Evolutionary conservation across 2,888 invertebrate genomes (phyloP), one percentile per base, ranked within the genome.

Genomic region (Synergus umbraculus): DNA sequence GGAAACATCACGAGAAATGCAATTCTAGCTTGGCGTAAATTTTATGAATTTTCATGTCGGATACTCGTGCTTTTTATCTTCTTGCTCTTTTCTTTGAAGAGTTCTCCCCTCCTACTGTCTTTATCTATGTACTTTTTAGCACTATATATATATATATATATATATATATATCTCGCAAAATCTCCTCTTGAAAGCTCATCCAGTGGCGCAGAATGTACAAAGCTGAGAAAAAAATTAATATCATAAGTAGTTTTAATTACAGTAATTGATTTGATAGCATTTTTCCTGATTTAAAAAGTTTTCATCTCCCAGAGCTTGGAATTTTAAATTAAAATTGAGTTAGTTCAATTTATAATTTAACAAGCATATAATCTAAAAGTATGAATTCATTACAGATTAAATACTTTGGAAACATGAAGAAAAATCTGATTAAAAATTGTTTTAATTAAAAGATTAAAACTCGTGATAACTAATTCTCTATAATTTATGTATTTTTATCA

Each of bases 41-140:
- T 80, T 79, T 73, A 81, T 82, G 78, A 82, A 82, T 82, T 82
- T 81, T 77, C 81, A 83, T 78, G 79, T 65, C 77, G 67, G 46
- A 46, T 76, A 43, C 73, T 78, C 76, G 63, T 22, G 22, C 67
- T 58, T 67, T 58, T 41, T 41, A 60, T 46, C 49, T 46, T 54
- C 43, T 66, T 29, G 1, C 49, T 64, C 49, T 77, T 77, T 64
- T 46, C 64, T 64, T 65, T 15, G 4, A 73, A 12, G n/a, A 22
- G 49, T 29, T 46, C 44, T 37, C 54, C 37, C 54, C 54, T 54
- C 29, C 54, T 37, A 3, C 37, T 73, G 9, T 73, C 73, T 37
- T 54, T 73, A 49, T 54, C 73, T 13, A 15, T 29, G 29, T 29
- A 29, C 18, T n/a, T 29, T 69, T 69, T 54, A 69, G 9, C 46